phyloP scores from a whole-genome alignment of 2,797 vertebrate genomes.

The Gobionotothen gibberifrons region DNA sequence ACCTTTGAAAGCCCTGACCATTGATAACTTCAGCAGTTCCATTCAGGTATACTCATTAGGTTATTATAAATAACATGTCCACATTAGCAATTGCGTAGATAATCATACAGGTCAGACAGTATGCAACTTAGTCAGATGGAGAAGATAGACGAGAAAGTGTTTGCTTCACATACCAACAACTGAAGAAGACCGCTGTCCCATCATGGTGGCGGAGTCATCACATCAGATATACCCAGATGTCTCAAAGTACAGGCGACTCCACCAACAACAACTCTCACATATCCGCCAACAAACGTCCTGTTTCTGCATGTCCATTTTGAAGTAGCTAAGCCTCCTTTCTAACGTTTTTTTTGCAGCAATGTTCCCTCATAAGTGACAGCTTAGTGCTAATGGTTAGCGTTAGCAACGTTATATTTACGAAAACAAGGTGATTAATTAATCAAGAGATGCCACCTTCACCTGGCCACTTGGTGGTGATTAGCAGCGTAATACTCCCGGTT shows the following conservation, averaged over 20 bases:
- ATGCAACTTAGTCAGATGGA: neutral
- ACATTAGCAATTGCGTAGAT: neutral
- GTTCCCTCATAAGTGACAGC: neutral
- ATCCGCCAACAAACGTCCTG: neutral
- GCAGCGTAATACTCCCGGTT: no score
- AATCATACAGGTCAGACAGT: neutral
- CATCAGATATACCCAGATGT: neutral
- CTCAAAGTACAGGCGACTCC: neutral
- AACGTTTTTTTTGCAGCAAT: no score
- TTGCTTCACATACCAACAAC: neutral
- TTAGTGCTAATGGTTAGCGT: neutral
- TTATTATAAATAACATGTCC: neutral
- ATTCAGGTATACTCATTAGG: neutral
- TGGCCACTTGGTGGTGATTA: no score
- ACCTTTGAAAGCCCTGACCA: no score
- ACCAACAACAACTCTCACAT: neutral
- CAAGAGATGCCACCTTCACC: no score
- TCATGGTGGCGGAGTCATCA: neutral
- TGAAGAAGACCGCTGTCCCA: neutral
- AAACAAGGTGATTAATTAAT: neutral
- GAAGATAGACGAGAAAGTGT: neutral
- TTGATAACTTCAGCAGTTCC: neutral
- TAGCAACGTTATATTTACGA: neutral
- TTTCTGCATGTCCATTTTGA: neutral
- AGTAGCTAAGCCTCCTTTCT: neutral